Evolutionary conservation across 1,140 invertebrate species (phyloP).

Genomic region (Drosophila lacteicornis): DNA sequence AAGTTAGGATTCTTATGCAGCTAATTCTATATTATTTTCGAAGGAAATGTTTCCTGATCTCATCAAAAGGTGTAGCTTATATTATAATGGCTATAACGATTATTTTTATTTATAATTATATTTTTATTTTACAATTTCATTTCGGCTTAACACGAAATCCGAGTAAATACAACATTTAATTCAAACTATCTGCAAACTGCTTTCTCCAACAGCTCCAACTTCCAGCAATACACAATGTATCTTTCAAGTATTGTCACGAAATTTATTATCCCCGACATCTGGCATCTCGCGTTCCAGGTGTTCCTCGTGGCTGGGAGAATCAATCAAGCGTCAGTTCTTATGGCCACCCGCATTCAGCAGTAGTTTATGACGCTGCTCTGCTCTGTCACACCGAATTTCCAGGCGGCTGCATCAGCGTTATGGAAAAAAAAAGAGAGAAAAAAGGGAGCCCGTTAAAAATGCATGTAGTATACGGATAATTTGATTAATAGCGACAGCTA

Average conservation of each 20-base stretch:
- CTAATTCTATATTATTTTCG: not conserved
- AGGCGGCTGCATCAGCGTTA: constrained; percentile 26
- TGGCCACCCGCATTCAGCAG: constrained; percentile 53
- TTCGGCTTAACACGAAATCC: no score
- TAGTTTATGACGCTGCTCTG: constrained; percentile 12
- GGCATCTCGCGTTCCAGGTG: constrained; percentile 31
- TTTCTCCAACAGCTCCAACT: not conserved
- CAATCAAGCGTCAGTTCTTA: constrained; percentile 46
- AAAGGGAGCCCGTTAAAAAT: constrained; percentile 28
- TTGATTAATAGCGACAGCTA: constrained; percentile 66
- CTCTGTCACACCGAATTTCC: constrained; percentile 25
- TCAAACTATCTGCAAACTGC: not conserved
- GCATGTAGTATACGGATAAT: constrained; percentile 45
- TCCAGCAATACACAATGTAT: constrained; percentile 9
- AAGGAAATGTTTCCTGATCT: no score
- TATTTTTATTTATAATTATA: no score
- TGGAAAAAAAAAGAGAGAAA: constrained; percentile 15
- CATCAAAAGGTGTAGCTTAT: not conserved
- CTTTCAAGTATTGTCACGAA: not conserved
- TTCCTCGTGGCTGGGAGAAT: constrained; percentile 34
- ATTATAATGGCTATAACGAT: no score
- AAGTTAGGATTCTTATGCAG: not conserved
- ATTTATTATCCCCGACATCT: constrained; percentile 32
- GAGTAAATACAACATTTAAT: not conserved
- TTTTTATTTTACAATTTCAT: no score